Base-by-base conservation (phyloP, 2,888 invertebrate genomes). In the Chydorus sphaericus region DNA sequence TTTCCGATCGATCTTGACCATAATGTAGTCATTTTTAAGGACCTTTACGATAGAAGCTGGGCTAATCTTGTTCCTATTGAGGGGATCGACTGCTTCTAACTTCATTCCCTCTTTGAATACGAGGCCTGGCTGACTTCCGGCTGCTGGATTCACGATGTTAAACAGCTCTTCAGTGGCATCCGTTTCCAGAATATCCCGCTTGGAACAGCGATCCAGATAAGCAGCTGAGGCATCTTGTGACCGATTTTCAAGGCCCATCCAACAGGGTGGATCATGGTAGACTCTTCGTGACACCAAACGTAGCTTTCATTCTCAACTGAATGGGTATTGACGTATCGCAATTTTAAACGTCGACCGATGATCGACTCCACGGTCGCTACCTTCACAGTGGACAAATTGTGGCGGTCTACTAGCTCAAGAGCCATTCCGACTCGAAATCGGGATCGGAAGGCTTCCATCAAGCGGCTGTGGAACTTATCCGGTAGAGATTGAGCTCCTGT, bases 271-370 rank as follows among this genome's bases (percentile, higher is more conserved):
- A 97, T 85, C 14, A 96, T 75, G 0, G 92, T 88, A 0, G 94
- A 93, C 67, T 89, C 87, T 70, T 93, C 91, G 63, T 96, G 94
- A 67, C 93, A 94, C 94, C 94, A 96, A 69, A 96, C 96, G n/a
- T n/a, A n/a, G n/a, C n/a, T n/a, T 10, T 83, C 82, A 0, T 80
- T 77, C 11, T 81, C 76, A 59, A 85, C 81, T n/a, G n/a, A n/a
- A n/a, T n/a, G n/a, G 65, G 90, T 88, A 23, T 39, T 23, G 8
- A 85, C 90, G 71, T 96, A 96, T 64, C 84, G 83, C 2, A 97
- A 81, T 65, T 90, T 87, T 57, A 97, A 76, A 54, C 96, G 77
- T 68, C 93, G 92, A 1, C 96, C 96, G 30, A 93, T 80, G 62
- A 93, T 87, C 71, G 89, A 87, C 62, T 85, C 82, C 50, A 96